Percentiles rank a stretch among this genome's conserved stretches.
These are phyloP conservation scores for Drosophila nasuta DNA, from an alignment of 1,140 invertebrate genomes.

Conservation along the genomic window DNA sequence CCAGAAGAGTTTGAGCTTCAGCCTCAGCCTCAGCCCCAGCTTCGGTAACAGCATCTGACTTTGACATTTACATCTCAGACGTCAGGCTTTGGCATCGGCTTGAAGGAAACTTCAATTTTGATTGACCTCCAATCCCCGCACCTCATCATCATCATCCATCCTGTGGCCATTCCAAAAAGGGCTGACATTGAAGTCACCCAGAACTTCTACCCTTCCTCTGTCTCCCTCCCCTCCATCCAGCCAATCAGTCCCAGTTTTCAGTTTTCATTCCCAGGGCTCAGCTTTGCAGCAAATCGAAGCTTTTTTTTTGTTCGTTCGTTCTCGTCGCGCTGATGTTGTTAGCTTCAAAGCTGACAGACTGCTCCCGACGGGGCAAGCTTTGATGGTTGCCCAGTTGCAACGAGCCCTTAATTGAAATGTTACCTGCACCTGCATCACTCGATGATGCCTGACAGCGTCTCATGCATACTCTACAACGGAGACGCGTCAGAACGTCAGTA, in stretches of 20 bases:
- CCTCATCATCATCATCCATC: not conserved
- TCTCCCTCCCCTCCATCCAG: not conserved
- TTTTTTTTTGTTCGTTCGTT: not conserved
- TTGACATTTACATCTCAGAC: constrained; percentile 25
- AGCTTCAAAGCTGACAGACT: constrained; percentile 15
- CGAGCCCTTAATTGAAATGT: constrained; percentile 48
- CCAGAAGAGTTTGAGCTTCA: not conserved
- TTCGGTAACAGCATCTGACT: constrained; percentile 10
- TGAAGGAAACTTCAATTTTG: constrained; percentile 10
- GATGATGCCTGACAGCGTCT: not conserved
- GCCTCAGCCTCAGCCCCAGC: no score
- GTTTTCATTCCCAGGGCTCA: not conserved
- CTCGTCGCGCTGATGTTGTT: not conserved
- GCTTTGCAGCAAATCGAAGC: constrained; percentile 20
- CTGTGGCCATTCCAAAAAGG: not conserved
- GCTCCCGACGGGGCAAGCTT: constrained; percentile 10
- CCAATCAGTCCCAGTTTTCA: constrained; percentile 14
- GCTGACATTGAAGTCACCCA: constrained; percentile 13
- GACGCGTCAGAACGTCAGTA: not conserved
- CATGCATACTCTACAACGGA: not conserved
- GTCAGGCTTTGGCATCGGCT: constrained; percentile 3
- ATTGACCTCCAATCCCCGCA: not conserved
- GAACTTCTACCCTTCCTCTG: no score
- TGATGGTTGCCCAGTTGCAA: constrained; percentile 15
- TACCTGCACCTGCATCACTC: constrained; percentile 8